Percentiles rank a stretch among this genome's conserved stretches.
phyloP scores from a whole-genome alignment of 2,113 vertebrate species.

The Tinamus guttatus region DNA sequence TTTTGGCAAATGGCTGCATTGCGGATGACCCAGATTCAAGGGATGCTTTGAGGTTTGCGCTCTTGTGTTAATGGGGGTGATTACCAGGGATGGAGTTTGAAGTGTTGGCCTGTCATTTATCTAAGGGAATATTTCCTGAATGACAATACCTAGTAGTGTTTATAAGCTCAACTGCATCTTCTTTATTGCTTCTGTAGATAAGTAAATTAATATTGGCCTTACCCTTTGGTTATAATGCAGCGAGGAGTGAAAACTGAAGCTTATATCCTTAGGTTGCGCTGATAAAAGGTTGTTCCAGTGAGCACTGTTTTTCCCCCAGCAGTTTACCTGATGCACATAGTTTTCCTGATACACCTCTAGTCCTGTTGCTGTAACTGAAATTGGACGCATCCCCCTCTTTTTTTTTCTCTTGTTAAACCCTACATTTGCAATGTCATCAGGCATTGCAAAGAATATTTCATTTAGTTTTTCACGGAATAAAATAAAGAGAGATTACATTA shows the following conservation, averaged over 20 bases:
- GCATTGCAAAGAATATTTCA: not conserved
- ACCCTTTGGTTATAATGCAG: not conserved
- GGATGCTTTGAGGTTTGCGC: not conserved
- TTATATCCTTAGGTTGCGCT: not conserved
- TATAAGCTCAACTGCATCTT: not conserved
- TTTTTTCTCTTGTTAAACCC: not conserved
- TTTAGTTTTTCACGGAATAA: not conserved
- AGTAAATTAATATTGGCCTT: not conserved
- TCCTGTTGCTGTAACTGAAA: not conserved
- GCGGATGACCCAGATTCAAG: constrained; percentile 37
- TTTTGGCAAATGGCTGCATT: constrained; percentile 61
- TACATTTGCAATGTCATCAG: not conserved
- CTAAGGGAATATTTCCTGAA: not conserved
- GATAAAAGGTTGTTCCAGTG: not conserved
- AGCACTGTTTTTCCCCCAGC: not conserved
- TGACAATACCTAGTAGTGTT: not conserved
- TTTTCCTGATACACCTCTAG: not conserved
- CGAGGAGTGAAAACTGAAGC: not conserved
- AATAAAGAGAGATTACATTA: accelerated
- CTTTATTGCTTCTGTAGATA: not conserved
- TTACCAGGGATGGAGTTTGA: not conserved
- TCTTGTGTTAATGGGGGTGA: not conserved
- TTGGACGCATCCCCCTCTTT: not conserved
- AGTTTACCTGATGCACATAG: not conserved
- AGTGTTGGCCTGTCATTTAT: not conserved